Evolutionary conservation across 2,113 vertebrate species (phyloP).

Genomic region (Esox niger): DNA sequence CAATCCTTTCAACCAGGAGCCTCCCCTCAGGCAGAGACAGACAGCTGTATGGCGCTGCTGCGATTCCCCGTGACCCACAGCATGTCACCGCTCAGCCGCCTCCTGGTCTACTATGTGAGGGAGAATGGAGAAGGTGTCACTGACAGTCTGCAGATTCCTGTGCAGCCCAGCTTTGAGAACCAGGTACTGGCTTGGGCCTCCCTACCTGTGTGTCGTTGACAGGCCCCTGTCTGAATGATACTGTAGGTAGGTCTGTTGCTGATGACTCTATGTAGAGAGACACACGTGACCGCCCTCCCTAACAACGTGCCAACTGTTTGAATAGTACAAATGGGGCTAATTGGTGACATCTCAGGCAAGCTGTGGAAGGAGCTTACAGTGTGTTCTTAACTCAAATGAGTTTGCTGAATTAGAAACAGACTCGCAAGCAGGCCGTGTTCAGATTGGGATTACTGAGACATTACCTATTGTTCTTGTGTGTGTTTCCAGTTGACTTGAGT

Average conservation of each 20-base stretch:
- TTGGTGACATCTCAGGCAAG: too few relatives aligned
- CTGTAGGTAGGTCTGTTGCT: too few relatives aligned
- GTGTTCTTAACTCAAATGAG: too few relatives aligned
- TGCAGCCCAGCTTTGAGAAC: constrained; percentile 82
- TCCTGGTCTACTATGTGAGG: constrained; percentile 85
- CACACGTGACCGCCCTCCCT: too few relatives aligned
- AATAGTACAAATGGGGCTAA: too few relatives aligned
- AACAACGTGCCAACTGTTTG: too few relatives aligned
- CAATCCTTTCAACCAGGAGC: constrained; percentile 39
- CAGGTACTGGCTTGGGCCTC: constrained; percentile 65
- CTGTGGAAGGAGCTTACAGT: too few relatives aligned
- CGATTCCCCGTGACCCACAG: constrained; percentile 69
- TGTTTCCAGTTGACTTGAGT: too few relatives aligned
- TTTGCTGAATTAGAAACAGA: background rate
- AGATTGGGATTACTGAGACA: background rate
- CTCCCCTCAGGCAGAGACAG: constrained; percentile 68
- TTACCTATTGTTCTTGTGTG: too few relatives aligned
- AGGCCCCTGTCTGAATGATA: too few relatives aligned
- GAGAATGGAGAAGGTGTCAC: constrained; percentile 88
- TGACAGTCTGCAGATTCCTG: constrained; percentile 82
- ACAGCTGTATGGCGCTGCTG: constrained; percentile 78
- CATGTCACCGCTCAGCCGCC: constrained; percentile 82
- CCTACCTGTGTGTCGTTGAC: too few relatives aligned
- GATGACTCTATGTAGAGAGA: too few relatives aligned
- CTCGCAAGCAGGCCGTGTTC: background rate